Percentiles rank a stretch among this genome's conserved stretches.
Conservation (phyloP, 1,140 invertebrate species). For the Saccostrea glomerata region DNA sequence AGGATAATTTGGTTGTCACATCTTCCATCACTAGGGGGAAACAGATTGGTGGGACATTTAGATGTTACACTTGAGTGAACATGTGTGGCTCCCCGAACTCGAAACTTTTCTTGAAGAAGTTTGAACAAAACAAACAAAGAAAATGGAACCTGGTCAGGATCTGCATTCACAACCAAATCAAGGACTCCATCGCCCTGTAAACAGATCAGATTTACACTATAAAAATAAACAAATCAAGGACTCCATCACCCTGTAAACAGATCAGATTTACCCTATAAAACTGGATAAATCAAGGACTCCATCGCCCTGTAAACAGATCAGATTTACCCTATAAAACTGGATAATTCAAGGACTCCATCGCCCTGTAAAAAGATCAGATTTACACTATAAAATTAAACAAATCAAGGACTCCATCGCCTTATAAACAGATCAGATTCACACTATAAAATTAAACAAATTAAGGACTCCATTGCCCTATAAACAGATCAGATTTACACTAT, state of each 20-base stretch:
- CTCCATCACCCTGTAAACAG: constrained; percentile 74
- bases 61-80: constrained; percentile 84
- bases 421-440: not conserved
- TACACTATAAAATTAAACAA: constrained; percentile 81
- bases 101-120: constrained; percentile 79
- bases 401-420: constrained; percentile 78
- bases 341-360: constrained; percentile 69
- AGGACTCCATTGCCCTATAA: constrained; percentile 76
- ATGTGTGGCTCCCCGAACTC: constrained; percentile 81
- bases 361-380: constrained; percentile 75
- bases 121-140: constrained; percentile 84
- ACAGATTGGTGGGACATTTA: constrained; percentile 74
- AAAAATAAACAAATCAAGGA: not conserved
- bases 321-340: too few species aligned
- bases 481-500: constrained; percentile 66
- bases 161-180: constrained; percentile 86
- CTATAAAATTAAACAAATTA: not conserved
- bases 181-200: constrained; percentile 69
- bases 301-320: not conserved
- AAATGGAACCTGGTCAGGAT: constrained; percentile 84
- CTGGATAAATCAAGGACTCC: constrained; percentile 81
- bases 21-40: constrained; percentile 63
- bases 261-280: constrained; percentile 42
- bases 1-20: constrained; percentile 81
- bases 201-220: not conserved